Base-by-base conservation (phyloP, 1,140 invertebrate species). In the Eulimnadia texana region DNA sequence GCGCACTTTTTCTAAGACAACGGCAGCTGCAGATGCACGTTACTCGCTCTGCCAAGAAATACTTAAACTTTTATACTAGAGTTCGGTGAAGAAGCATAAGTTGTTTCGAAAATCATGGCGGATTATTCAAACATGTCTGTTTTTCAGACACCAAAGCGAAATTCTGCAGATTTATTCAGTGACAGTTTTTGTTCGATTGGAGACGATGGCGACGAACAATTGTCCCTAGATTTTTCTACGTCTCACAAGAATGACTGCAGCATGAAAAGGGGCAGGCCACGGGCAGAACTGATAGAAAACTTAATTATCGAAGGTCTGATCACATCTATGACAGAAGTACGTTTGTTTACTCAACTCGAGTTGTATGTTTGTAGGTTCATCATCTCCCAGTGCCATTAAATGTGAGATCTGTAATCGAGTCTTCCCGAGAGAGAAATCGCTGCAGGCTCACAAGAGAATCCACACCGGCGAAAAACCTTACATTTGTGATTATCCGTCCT, bases 381-480 rank as follows among this genome's bases (percentile, higher is more conserved):
- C 81, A 11, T 85, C 84, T 3, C 78, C 79, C 0, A 63, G 82
- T 71, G 79, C 79, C 53, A 88, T 88, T 64, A 84, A 84, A 68
- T 90, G 87, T 70, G 75, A 77, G 47, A 83, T 78, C 67, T 89
- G 87, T 71, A 79, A 80, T 58, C 73, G 87, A 57, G 84, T 87
- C 10, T 90, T 90, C 70, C 86, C 86, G 6, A 72, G 86, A 64
- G 85, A 88, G 69, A 90, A 90, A 72, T 86, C 83, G 16, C 73
- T 88, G 0, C 84, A 88, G 71, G 86, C 86, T n/a, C 87, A 89
- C 70, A 70, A 86, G 27, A 75, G 86, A 65, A 88, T 84, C 1
- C 87, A 89, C 67, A 89, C 86, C 69, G 86, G 86, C 51, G 86
- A 90, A 73, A 76, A 82, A 57, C 87, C 87, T 10, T 89, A 88